Conservation (phyloP, 2,113 vertebrate species). For the Tetrao urogallus region DNA sequence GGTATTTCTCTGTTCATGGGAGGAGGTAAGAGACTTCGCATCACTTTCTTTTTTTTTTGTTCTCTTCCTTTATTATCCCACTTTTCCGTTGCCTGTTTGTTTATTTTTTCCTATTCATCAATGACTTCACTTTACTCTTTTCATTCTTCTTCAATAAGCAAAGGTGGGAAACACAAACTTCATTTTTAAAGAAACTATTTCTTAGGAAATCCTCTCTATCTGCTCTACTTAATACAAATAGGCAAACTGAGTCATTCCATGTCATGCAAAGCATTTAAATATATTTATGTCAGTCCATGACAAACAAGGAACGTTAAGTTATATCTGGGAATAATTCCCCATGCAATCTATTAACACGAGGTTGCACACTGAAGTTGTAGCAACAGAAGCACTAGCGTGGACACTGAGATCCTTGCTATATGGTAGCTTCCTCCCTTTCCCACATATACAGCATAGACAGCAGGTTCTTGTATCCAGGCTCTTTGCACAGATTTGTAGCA, state of each 20-base stretch:
- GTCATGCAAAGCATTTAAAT: neutral
- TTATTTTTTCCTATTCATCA: no score
- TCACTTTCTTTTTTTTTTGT: no score
- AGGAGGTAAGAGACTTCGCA: no score
- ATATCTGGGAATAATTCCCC: neutral
- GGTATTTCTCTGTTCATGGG: no score
- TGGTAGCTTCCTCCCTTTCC: neutral
- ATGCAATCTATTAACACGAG: neutral
- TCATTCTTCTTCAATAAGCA: neutral
- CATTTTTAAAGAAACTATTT: neutral
- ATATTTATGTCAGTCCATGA: neutral
- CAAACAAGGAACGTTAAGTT: neutral
- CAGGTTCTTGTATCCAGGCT: neutral
- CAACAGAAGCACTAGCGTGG: neutral
- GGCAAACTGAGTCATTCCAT: neutral
- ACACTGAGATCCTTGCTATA: neutral
- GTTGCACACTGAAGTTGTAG: conserved; percentile 1
- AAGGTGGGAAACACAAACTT: neutral
- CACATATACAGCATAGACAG: neutral
- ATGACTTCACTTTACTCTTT: no score
- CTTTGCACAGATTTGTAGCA: neutral
- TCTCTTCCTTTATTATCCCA: no score
- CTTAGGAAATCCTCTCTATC: neutral
- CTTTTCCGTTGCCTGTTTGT: no score
- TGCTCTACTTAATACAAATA: neutral